Conservation (phyloP, 2,113 vertebrate genomes). For the Stictonetta naevosa region DNA sequence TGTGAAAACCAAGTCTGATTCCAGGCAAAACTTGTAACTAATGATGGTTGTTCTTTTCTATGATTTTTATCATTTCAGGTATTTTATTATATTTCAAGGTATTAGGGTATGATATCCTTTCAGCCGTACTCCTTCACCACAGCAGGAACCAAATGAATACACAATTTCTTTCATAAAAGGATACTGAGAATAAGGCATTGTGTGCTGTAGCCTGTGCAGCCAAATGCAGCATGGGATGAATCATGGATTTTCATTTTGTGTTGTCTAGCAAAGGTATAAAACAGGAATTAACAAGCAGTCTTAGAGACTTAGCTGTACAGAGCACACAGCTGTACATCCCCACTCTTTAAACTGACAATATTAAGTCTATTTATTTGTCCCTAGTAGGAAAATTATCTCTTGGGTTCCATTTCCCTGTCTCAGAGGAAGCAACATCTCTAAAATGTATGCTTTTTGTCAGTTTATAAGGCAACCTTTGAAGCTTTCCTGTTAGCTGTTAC, state of each 20-base stretch:
- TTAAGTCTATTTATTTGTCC: background rate
- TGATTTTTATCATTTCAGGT: background rate
- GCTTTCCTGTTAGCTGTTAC: background rate
- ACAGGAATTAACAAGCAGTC: background rate
- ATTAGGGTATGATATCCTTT: background rate
- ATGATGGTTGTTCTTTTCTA: background rate
- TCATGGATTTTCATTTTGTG: background rate
- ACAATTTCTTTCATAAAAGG: background rate
- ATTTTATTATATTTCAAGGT: background rate
- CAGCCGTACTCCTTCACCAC: background rate
- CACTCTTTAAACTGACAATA: background rate
- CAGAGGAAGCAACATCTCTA: background rate
- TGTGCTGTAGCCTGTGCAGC: accelerated
- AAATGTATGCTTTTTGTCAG: background rate
- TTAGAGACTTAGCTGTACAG: background rate
- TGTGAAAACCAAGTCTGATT: background rate
- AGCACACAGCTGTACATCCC: background rate
- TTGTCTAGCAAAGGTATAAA: background rate
- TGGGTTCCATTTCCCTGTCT: background rate
- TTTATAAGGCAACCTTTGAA: background rate
- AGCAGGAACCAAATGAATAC: background rate
- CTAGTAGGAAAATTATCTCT: background rate
- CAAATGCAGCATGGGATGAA: background rate
- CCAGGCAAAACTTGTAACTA: background rate
- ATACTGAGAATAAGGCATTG: background rate